Evolutionary conservation across 2,797 vertebrate species (phyloP).

Genomic region (Octomys mimax): DNA sequence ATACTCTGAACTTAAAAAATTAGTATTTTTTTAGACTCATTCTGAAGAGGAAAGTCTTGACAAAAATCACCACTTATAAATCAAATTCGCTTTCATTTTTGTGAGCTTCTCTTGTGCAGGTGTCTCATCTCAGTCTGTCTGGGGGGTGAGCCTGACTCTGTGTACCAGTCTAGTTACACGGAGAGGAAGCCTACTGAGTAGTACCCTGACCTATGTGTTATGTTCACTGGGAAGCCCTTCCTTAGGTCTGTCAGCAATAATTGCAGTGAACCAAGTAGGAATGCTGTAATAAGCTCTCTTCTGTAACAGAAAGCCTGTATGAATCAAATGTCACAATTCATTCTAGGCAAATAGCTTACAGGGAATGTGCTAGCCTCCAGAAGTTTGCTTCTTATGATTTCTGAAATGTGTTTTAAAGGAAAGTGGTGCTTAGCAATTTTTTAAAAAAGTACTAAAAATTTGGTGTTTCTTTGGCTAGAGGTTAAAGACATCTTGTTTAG

Average conservation of each 20-base stretch:
- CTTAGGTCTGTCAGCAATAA: conserved; percentile 33
- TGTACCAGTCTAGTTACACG: background rate
- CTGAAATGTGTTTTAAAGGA: conserved; percentile 27
- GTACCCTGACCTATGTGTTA: conserved; percentile 5
- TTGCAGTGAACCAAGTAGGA: conserved; percentile 40
- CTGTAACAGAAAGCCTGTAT: conserved; percentile 59
- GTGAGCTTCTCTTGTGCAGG: background rate
- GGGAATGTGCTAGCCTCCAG: conserved; percentile 68
- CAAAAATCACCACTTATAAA: background rate
- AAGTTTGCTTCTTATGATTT: conserved; percentile 62
- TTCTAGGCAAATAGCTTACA: conserved; percentile 55
- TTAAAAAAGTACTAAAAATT: background rate
- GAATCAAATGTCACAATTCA: conserved; percentile 67
- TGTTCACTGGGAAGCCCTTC: background rate
- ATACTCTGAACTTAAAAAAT: background rate
- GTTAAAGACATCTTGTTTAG: background rate
- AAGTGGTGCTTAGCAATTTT: conserved; percentile 24
- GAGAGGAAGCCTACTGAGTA: background rate
- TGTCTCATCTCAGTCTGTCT: background rate
- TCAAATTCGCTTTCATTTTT: background rate
- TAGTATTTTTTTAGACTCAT: background rate
- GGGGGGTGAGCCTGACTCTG: background rate
- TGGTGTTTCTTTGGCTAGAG: background rate
- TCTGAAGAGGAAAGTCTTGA: background rate
- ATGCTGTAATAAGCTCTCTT: conserved; percentile 52